Evolutionary conservation across 2,113 vertebrate genomes (phyloP).

Genomic region (Passer domesticus): DNA sequence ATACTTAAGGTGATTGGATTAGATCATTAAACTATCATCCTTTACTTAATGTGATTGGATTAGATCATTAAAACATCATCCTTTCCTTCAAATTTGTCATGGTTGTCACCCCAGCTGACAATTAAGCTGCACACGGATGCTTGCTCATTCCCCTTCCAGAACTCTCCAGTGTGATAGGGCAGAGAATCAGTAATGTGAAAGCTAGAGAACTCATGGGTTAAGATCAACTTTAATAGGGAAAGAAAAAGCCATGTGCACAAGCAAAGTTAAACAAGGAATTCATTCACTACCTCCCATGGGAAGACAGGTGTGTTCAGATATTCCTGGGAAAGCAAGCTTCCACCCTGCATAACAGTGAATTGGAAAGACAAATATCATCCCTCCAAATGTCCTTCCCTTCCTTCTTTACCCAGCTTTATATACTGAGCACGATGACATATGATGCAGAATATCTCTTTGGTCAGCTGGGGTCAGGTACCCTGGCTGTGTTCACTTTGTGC

Average conservation of each 20-base stretch:
- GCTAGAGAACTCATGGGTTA: neutral
- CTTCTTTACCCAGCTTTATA: neutral
- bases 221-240: neutral
- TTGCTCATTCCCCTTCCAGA: neutral
- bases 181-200: neutral
- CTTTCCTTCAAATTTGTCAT: neutral
- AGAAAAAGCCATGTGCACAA: neutral
- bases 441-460: neutral
- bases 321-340: neutral
- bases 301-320: neutral
- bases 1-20: neutral
- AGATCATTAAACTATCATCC: neutral
- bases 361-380: neutral
- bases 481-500: too few species aligned
- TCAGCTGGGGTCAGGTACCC: neutral
- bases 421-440: neutral
- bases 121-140: rapidly evolving
- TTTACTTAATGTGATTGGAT: neutral
- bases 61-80: neutral
- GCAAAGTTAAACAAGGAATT: neutral
- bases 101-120: neutral
- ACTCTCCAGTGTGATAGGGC: neutral
- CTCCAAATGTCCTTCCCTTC: neutral
- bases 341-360: neutral
- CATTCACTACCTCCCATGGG: neutral